Evolutionary conservation across 2,888 invertebrate species (phyloP).

Genomic region (Catocala fraxini): DNA sequence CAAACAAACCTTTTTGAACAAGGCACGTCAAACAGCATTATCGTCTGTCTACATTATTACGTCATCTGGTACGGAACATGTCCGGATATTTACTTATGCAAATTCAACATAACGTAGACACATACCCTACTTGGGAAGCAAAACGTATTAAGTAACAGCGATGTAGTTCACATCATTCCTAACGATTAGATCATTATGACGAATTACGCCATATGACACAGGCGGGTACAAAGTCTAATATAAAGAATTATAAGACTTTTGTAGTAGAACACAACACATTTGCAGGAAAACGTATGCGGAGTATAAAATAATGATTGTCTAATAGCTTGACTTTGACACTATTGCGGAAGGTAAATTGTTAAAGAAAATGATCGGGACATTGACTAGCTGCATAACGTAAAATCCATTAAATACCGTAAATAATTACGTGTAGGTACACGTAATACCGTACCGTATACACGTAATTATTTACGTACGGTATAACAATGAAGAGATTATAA

Average conservation of each 20-base stretch:
- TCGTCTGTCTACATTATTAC: constrained; percentile 7
- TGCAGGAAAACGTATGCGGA: constrained; percentile 31
- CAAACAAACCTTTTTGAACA: constrained; percentile 13
- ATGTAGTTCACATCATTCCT: constrained; percentile 10
- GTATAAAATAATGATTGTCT: constrained; percentile 29
- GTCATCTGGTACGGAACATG: constrained; percentile 2
- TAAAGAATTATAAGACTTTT: constrained; percentile 10
- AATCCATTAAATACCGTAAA: too few species aligned
- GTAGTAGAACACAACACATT: constrained; percentile 9
- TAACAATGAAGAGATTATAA: too few species aligned
- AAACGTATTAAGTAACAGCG: not conserved
- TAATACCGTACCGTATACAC: too few species aligned
- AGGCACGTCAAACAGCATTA: constrained; percentile 5
- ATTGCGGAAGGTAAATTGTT: constrained; percentile 19
- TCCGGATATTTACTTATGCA: constrained; percentile 14
- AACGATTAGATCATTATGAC: constrained; percentile 45
- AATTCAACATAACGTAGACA: constrained; percentile 22
- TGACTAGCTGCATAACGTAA: too few species aligned
- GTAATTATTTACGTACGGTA: too few species aligned
- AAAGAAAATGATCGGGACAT: too few species aligned
- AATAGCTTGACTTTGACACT: constrained; percentile 38
- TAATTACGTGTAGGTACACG: too few species aligned
- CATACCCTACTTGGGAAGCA: not conserved
- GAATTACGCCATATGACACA: constrained; percentile 31
- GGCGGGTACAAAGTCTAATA: constrained; percentile 39